phyloP scores from a whole-genome alignment of 2,888 invertebrate species.

The Morpho deidamia region DNA sequence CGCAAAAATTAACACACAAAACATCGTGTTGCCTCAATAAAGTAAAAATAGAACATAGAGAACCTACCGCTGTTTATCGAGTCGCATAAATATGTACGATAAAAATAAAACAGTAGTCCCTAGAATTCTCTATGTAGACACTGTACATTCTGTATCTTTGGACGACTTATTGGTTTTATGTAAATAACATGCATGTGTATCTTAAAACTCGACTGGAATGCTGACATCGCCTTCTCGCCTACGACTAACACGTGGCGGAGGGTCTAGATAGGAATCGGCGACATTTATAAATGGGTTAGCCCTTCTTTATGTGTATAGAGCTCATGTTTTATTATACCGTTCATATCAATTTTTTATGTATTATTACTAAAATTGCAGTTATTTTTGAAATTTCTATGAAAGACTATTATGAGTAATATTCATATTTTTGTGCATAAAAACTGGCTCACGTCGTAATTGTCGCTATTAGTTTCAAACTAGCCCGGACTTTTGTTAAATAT shows the following conservation, averaged over 20 bases:
- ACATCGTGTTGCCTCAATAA: background rate
- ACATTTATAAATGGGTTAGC: conserved; percentile 23
- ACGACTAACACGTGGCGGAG: conserved; percentile 19
- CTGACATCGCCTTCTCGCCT: conserved; percentile 25
- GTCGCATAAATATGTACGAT: conserved; percentile 12
- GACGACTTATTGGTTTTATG: conserved; percentile 27
- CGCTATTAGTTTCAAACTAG: too few species aligned
- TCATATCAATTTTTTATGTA: too few species aligned
- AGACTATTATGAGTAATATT: too few species aligned
- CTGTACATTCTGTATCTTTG: conserved; percentile 23
- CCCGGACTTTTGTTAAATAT: too few species aligned
- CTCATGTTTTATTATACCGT: too few species aligned
- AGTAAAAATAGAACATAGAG: conserved; percentile 7
- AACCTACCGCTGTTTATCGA: conserved; percentile 10
- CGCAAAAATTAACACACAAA: conserved; percentile 8
- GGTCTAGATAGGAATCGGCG: conserved; percentile 13
- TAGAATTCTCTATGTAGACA: conserved; percentile 11
- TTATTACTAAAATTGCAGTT: too few species aligned
- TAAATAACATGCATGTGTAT: conserved; percentile 32
- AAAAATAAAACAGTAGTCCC: conserved; percentile 10
- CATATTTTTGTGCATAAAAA: too few species aligned
- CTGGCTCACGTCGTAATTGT: too few species aligned
- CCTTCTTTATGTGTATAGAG: background rate
- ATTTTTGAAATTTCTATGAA: too few species aligned
- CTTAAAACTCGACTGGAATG: conserved; percentile 34